Evolutionary conservation across 2,113 vertebrate species (phyloP).

Genomic region (Grallaria varia): DNA sequence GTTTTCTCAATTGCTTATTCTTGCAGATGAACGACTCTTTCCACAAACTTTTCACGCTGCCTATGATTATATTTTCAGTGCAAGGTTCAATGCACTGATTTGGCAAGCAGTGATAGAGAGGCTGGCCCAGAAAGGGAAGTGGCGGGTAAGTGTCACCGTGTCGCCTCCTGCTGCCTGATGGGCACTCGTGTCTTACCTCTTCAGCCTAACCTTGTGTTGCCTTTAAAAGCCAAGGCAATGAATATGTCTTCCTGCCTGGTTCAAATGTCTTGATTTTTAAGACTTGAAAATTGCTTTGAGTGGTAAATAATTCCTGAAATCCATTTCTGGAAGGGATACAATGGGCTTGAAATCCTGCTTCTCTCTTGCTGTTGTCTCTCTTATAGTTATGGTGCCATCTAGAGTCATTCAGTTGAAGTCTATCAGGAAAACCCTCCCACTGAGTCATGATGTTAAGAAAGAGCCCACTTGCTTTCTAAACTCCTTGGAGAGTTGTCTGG

Average conservation of each 20-base stretch:
- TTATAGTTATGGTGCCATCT: neutral
- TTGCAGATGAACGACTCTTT: slow-evolving; percentile 53
- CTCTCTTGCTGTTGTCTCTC: neutral
- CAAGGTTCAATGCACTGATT: slow-evolving; percentile 28
- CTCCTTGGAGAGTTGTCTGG: neutral
- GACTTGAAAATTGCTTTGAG: neutral
- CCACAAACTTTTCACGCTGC: slow-evolving; percentile 31
- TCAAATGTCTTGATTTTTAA: neutral
- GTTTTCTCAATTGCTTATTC: neutral
- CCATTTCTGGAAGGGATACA: neutral
- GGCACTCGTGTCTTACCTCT: neutral
- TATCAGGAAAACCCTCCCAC: neutral
- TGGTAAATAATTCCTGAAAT: neutral
- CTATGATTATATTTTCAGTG: slow-evolving; percentile 51
- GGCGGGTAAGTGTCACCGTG: slow-evolving; percentile 59
- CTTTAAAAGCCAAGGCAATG: neutral
- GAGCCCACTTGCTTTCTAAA: neutral
- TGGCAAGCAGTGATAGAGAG: slow-evolving; percentile 78
- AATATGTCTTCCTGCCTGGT: neutral
- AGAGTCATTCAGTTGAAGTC: neutral
- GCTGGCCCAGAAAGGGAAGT: slow-evolving; percentile 72
- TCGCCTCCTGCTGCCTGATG: fast-evolving
- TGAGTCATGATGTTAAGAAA: neutral
- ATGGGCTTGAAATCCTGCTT: neutral
- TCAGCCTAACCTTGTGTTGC: neutral